Percentiles rank a stretch among this genome's conserved stretches.
Conservation (phyloP, 2,797 vertebrate species). For the Argentina silus region DNA sequence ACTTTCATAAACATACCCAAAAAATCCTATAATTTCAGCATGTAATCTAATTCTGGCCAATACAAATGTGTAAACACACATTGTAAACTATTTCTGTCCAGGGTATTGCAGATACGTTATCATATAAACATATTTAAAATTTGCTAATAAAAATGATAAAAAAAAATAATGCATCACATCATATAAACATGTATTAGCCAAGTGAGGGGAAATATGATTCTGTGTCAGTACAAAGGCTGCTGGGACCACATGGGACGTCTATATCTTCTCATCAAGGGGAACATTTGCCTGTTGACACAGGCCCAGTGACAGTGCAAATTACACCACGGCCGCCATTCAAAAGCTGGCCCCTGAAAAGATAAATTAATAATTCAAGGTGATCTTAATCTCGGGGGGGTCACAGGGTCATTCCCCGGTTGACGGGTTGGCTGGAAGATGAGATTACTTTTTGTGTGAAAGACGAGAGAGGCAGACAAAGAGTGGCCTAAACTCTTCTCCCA, state of each 20-base stretch:
- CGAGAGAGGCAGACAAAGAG: constrained; percentile 55
- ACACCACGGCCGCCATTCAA: constrained; percentile 40
- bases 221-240: background rate
- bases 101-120: background rate
- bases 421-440: constrained; percentile 56
- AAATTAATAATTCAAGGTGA: constrained; percentile 65
- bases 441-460: constrained; percentile 65
- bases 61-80: background rate
- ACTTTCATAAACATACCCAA: background rate
- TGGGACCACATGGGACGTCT: constrained; percentile 15
- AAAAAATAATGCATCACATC: background rate
- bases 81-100: background rate
- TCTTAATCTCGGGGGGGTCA: constrained; percentile 58
- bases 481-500: constrained; percentile 40
- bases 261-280: constrained; percentile 29
- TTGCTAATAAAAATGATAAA: too few relatives aligned
- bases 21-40: background rate
- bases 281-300: constrained; percentile 40
- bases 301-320: constrained; percentile 35
- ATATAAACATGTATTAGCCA: background rate
- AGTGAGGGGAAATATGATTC: constrained; percentile 9
- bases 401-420: constrained; percentile 43
- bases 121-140: background rate
- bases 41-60: background rate
- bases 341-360: constrained; percentile 41